These are phyloP conservation scores for Argyrosomus regius DNA, from an alignment of 2,797 vertebrate species.

Conservation along the genomic window DNA sequence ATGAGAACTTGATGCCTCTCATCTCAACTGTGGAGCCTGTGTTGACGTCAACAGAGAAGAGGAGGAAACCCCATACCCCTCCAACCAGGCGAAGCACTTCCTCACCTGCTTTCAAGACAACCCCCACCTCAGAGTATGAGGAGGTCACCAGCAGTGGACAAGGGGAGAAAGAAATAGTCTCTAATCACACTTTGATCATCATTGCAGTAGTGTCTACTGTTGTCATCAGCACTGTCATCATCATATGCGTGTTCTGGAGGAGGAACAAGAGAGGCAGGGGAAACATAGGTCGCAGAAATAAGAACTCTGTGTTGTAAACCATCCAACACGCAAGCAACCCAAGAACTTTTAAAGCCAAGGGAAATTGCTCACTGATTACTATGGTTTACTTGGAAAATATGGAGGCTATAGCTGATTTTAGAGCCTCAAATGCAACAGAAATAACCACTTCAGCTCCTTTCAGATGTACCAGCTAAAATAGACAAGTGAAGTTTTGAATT, in stretches of 20 bases:
- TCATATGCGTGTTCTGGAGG: conserved; percentile 76
- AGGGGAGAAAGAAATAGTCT: conserved; percentile 20
- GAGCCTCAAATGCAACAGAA: conserved; percentile 20
- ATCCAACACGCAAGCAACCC: conserved; percentile 10
- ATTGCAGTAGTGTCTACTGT: conserved; percentile 73
- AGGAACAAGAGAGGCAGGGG: conserved; percentile 77
- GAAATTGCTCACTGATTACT: conserved; percentile 37
- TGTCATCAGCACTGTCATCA: conserved; percentile 73
- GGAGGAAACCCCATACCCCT: conserved; percentile 62
- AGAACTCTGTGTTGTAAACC: conserved; percentile 77
- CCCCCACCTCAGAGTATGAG: conserved; percentile 48
- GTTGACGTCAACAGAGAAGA: conserved; percentile 58
- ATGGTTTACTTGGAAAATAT: conserved; percentile 25
- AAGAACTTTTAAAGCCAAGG: conserved; percentile 34
- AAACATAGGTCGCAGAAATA: conserved; percentile 68
- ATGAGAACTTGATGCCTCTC: conserved; percentile 56
- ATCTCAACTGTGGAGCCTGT: conserved; percentile 52
- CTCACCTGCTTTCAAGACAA: conserved; percentile 66
- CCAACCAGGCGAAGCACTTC: conserved; percentile 64
- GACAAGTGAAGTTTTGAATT: conserved; percentile 13
- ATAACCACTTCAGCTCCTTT: conserved; percentile 12
- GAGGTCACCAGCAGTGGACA: conserved; percentile 53
- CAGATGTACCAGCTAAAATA: conserved; percentile 10
- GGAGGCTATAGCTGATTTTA: conserved; percentile 22
- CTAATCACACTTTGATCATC: conserved; percentile 57